Percentiles rank a stretch among this genome's conserved stretches.
Evolutionary conservation across 2,888 invertebrate genomes (phyloP).

Genomic region (Cosmorhoe ocellata): DNA sequence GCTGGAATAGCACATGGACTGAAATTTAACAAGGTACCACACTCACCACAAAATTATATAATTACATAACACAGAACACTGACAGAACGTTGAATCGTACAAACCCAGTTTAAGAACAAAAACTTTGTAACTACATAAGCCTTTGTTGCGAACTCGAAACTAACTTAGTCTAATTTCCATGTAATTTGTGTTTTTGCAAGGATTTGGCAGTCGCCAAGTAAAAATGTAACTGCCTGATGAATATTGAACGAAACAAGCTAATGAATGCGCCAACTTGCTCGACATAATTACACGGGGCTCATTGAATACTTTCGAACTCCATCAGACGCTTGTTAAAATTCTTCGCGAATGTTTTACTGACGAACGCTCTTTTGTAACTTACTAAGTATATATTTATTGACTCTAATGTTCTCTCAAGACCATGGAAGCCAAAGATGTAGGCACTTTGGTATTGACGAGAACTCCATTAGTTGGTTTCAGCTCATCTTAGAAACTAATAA

Average conservation of each 20-base stretch:
- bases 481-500: too few species aligned
- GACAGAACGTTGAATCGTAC: background rate
- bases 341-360: conserved; percentile 35
- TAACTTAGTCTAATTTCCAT: conserved; percentile 67
- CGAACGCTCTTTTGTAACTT: conserved; percentile 4
- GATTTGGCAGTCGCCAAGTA: conserved; percentile 54
- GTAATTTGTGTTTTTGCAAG: conserved; percentile 62
- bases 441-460: too few species aligned
- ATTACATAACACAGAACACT: too few species aligned
- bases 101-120: conserved; percentile 35
- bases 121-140: conserved; percentile 39
- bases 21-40: too few species aligned
- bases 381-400: background rate
- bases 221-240: conserved; percentile 64
- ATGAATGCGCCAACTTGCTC: conserved; percentile 67
- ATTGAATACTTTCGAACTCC: conserved; percentile 67
- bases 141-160: conserved; percentile 49
- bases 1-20: too few species aligned
- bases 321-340: conserved; percentile 60
- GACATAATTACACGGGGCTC: conserved; percentile 67
- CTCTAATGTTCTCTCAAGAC: too few species aligned
- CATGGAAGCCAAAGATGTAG: too few species aligned
- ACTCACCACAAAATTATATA: too few species aligned
- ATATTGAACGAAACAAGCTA: conserved; percentile 69
- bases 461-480: too few species aligned